phyloP scores from a whole-genome alignment of 2,113 vertebrate species.

The Pelodiscus sinensis region DNA sequence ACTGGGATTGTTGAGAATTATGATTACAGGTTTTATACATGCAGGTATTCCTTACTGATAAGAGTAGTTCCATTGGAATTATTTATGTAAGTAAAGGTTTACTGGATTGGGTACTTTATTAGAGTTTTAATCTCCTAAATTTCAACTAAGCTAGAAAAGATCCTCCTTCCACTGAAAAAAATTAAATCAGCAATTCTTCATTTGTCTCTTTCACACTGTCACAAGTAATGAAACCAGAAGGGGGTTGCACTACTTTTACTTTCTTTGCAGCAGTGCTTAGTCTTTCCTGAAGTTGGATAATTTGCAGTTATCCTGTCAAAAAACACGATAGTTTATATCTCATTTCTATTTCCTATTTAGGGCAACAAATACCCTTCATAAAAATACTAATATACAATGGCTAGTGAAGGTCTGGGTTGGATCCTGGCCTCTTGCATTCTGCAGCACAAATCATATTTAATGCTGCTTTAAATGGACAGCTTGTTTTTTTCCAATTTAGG shows the following conservation, averaged over 20 bases:
- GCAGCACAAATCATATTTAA: background rate
- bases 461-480: background rate
- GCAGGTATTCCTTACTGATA: background rate
- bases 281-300: background rate
- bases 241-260: background rate
- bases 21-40: accelerated
- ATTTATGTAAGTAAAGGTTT: background rate
- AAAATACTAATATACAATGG: background rate
- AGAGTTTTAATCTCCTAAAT: background rate
- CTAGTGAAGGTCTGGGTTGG: background rate
- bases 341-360: background rate
- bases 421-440: background rate
- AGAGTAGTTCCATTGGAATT: background rate
- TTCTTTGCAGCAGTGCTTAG: background rate
- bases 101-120: background rate
- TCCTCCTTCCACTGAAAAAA: background rate
- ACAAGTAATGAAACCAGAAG: background rate
- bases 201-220: background rate
- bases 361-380: accelerated
- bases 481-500: background rate
- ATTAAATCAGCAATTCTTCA: background rate
- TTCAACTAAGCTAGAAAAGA: background rate
- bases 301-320: background rate
- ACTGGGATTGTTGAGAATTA: background rate
- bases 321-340: background rate